Evolutionary conservation across 2,797 vertebrate species (phyloP).

Genomic region (Channa striata): DNA sequence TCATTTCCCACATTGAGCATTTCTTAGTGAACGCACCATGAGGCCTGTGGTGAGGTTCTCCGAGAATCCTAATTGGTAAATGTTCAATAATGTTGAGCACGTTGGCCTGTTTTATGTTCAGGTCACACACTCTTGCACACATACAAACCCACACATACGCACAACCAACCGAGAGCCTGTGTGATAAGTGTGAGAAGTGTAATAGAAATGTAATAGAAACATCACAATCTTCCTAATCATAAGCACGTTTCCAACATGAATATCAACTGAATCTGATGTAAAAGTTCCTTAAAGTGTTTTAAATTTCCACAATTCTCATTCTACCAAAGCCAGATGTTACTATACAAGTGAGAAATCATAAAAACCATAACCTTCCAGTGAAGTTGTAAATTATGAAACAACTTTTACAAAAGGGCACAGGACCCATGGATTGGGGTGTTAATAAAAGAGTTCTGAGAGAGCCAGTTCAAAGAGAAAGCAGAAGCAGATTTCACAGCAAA

Average conservation of each 20-base stretch:
- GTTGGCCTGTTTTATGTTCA: constrained; percentile 43
- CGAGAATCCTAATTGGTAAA: constrained; percentile 75
- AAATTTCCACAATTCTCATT: background rate
- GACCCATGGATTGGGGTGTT: constrained; percentile 31
- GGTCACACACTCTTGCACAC: constrained; percentile 16
- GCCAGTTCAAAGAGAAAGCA: constrained; percentile 37
- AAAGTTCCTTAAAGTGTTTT: constrained; percentile 18
- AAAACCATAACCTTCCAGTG: constrained; percentile 23
- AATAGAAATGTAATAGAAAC: constrained; percentile 27
- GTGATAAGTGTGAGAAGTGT: background rate
- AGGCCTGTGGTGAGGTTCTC: constrained; percentile 43
- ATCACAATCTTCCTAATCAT: background rate
- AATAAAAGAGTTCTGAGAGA: constrained; percentile 53
- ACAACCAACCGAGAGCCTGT: background rate
- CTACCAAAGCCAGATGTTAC: background rate
- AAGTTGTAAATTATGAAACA: constrained; percentile 47
- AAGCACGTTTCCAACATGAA: constrained; percentile 6
- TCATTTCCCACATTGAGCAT: constrained; percentile 54
- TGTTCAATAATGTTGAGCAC: constrained; percentile 76
- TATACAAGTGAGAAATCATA: constrained; percentile 14
- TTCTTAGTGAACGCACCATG: constrained; percentile 43
- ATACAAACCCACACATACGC: constrained; percentile 16
- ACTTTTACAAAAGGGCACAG: constrained; percentile 30
- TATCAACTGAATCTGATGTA: constrained; percentile 10
- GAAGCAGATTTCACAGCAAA: constrained; percentile 66